Base-by-base conservation (phyloP, 2,888 invertebrate genomes). In the Thecophora atra region DNA sequence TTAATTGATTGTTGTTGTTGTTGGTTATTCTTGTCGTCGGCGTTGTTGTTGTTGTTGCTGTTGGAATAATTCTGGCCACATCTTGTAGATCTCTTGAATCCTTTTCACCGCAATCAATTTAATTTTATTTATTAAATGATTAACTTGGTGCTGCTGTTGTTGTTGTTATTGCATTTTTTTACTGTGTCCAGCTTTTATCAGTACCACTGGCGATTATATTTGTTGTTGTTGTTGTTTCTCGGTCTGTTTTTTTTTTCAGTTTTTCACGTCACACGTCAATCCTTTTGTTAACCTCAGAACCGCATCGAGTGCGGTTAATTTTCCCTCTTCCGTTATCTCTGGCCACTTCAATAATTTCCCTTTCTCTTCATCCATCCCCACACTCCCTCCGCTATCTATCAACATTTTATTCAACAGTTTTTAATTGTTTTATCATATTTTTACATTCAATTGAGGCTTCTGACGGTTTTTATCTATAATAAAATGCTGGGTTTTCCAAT, bases 81-180 rank as follows among this genome's bases (percentile, higher is more conserved):
- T 17, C 65, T 51, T 47, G 51, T 58, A 15, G 28, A 58, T 26
- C 28, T 28, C 24, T 58, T 24, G 15, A 58, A 58, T 21, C 58
- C 58, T 24, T 54, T 73, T 76, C 77, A 83, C 83, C 83, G 80
- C 84, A 83, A 82, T 84, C 83, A 83, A 84, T 84, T 84, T 83
- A 82, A 83, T 83, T 84, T 81, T 82, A 83, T 83, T 83, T 82
- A 83, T 83, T 83, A 83, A 83, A 83, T 84, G 84, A 83, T 83
- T 83, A 84, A 83, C 83, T 82, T 80, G 84, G 82, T 83, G 84
- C 81, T 84, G 81, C 81, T 83, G 81, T 80, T 37, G 37, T 37
- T 37, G 37, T 37, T 37, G 37, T 37, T 37, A 11, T 37, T 37
- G 2, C 11, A 11, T 37, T 37, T 1, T 37, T 37, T 37, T 37